These are phyloP conservation scores for honey bee (Apis mellifera) DNA, from an alignment of 1,140 invertebrate species.

Conservation along the genomic window Amel_HAv3.1 CM009932.2:10831501-10832000, in stretches of 20 bases:
- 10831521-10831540: constrained; percentile 34
- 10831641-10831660: constrained; percentile 58
- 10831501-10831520: constrained; percentile 18
- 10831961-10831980: too few species aligned
- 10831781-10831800: constrained; percentile 78
- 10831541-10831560: too few species aligned
- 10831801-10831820: constrained; percentile 77
- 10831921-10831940: not conserved
- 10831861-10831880: constrained; percentile 21
- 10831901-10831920: constrained; percentile 17
- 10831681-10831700: constrained; percentile 49
- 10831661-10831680: constrained; percentile 34
- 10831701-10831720: constrained; percentile 73
- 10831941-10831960: not conserved
- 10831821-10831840: constrained; percentile 40
- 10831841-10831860: constrained; percentile 56
- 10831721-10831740: constrained; percentile 72
- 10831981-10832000: too few species aligned
- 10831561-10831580: too few species aligned
- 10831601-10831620: constrained; percentile 28
- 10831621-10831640: constrained; percentile 51
- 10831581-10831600: not conserved
- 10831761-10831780: constrained; percentile 71
- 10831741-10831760: constrained; percentile 55
- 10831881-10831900: constrained; percentile 62